Conservation (phyloP, 2,113 vertebrate species). For the Lampris incognitus region DNA sequence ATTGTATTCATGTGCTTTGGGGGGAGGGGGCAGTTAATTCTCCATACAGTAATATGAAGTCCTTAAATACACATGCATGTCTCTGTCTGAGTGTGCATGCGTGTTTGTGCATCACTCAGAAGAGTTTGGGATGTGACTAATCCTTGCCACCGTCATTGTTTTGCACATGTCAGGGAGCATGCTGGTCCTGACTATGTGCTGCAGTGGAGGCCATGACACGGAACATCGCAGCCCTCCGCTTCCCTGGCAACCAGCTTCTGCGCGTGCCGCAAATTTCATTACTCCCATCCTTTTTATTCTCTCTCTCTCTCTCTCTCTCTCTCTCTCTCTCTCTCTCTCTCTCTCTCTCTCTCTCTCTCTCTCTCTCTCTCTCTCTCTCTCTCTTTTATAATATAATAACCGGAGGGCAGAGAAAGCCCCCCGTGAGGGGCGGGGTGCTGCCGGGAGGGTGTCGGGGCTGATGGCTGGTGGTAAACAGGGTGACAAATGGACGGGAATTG, state of each 20-base stretch:
- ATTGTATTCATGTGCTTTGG: too few species aligned
- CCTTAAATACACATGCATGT: too few species aligned
- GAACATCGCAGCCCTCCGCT: not conserved
- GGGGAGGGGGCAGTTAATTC: too few species aligned
- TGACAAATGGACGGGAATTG: slow-evolving; percentile 7
- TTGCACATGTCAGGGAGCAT: not conserved
- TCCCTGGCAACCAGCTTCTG: not conserved
- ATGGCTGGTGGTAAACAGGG: not conserved
- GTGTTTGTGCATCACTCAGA: not conserved
- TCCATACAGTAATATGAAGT: too few species aligned
- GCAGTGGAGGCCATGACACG: not conserved
- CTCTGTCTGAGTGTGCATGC: not conserved
- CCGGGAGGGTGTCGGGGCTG: not conserved
- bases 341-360: too few species aligned
- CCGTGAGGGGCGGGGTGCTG: not conserved
- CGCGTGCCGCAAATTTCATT: not conserved
- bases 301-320: too few species aligned
- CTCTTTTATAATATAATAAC: not conserved
- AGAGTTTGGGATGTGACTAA: not conserved
- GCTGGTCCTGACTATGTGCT: too few species aligned
- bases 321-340: too few species aligned
- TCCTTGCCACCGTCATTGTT: not conserved
- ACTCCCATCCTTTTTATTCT: not conserved
- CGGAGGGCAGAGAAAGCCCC: not conserved
- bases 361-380: too few species aligned